A percentile compares a stretch with the other conserved stretches of the same genome.
phyloP scores from a whole-genome alignment of 1,140 invertebrate genomes.

The Camponotus floridanus region DNA sequence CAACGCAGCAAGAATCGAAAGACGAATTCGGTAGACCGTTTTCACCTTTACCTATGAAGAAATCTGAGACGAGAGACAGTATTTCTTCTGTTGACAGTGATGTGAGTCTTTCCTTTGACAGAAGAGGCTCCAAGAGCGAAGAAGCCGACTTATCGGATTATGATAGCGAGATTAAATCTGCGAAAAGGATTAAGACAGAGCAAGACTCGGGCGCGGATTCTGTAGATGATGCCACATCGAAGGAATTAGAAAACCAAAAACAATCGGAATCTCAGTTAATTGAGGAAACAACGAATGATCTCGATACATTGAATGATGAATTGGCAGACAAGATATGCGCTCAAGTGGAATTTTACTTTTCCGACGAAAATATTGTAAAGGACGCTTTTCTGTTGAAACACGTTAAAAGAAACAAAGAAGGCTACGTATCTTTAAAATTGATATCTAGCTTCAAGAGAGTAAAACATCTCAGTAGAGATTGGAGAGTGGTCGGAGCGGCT shows the following conservation, averaged over 20 bases:
- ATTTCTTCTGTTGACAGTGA: constrained; percentile 90
- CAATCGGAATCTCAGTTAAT: constrained; percentile 4
- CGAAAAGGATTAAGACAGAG: constrained; percentile 74
- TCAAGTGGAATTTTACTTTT: constrained; percentile 97
- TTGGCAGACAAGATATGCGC: constrained; percentile 92
- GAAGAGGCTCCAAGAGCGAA: constrained; percentile 84
- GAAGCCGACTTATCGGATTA: constrained; percentile 89
- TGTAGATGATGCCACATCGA: constrained; percentile 65
- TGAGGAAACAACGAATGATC: constrained; percentile 73
- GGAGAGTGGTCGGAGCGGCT: constrained; percentile 95
- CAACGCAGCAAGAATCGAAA: constrained; percentile 78
- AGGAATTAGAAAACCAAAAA: constrained; percentile 46
- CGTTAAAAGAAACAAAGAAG: constrained; percentile 97
- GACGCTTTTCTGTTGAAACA: constrained; percentile 98
- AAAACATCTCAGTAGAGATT: constrained; percentile 96
- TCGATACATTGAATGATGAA: constrained; percentile 89
- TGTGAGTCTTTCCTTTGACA: constrained; percentile 87
- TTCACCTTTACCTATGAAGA: constrained; percentile 85
- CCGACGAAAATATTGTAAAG: constrained; percentile 97
- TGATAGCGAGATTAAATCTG: constrained; percentile 86
- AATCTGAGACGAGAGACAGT: constrained; percentile 88
- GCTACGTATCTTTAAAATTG: constrained; percentile 97
- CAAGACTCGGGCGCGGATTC: constrained; percentile 76
- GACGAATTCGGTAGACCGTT: constrained; percentile 81
- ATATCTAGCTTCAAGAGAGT: constrained; percentile 97